A percentile compares a stretch with the other conserved stretches of the same genome.
Conservation (phyloP, 2,888 invertebrate species). For the Tipula helvola region DNA sequence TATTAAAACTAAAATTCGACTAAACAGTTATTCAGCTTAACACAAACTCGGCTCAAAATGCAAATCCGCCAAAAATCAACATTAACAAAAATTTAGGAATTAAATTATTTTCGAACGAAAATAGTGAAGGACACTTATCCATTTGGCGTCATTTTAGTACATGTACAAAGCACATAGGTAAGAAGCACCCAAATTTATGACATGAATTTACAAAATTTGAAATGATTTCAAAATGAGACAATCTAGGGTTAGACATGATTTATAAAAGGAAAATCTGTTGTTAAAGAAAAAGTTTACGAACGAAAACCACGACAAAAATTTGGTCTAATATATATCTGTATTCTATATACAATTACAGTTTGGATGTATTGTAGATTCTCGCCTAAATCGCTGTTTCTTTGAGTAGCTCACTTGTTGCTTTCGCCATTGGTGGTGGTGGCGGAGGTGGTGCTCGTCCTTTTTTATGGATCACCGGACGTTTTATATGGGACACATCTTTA, state of each 20-base stretch:
- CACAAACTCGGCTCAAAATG: not conserved
- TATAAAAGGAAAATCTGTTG: not conserved
- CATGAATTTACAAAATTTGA: not conserved
- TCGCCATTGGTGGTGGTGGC: conserved; percentile 7
- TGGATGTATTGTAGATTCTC: not conserved
- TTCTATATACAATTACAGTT: not conserved
- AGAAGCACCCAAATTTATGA: not conserved
- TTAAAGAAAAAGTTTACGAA: not conserved
- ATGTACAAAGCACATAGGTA: not conserved
- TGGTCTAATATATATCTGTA: not conserved
- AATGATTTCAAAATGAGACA: not conserved
- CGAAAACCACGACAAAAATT: not conserved
- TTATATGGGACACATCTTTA: not conserved
- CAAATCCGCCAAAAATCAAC: not conserved
- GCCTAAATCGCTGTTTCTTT: not conserved
- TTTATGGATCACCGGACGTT: conserved; percentile 21
- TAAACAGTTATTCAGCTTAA: not conserved
- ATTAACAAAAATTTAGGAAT: not conserved
- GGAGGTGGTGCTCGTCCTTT: conserved; percentile 32
- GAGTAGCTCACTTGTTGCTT: not conserved
- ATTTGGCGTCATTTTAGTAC: not conserved
- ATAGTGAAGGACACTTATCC: not conserved
- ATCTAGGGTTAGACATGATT: not conserved
- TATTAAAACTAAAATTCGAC: not conserved
- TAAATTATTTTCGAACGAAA: not conserved